Conservation (phyloP, 2,888 invertebrate genomes). For the Andrena marginata region DNA sequence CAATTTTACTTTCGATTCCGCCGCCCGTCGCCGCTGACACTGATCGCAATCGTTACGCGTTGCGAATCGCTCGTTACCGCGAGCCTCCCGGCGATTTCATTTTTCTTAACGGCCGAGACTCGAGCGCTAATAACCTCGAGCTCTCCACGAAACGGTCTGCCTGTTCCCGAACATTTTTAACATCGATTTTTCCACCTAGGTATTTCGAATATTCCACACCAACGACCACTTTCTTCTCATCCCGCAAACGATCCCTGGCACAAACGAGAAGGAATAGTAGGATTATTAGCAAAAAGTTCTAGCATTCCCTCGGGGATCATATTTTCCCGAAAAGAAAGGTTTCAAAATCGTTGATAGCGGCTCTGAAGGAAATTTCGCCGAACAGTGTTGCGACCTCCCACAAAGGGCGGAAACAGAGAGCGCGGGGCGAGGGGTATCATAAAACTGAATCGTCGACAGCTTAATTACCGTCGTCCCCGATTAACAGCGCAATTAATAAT, state of each 20-base stretch:
- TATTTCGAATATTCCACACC: neutral
- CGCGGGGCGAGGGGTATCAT: slow-evolving; percentile 42
- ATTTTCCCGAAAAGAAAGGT: no score
- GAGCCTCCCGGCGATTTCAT: neutral
- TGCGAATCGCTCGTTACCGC: slow-evolving; percentile 16
- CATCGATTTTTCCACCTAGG: slow-evolving; percentile 1
- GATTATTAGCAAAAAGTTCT: no score
- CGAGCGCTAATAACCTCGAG: neutral
- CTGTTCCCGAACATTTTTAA: neutral
- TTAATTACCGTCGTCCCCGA: slow-evolving; percentile 65
- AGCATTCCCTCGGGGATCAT: neutral
- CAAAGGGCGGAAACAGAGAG: slow-evolving; percentile 34
- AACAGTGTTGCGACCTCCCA: neutral
- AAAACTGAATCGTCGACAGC: slow-evolving; percentile 63
- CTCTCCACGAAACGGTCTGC: slow-evolving; percentile 5
- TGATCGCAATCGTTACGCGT: slow-evolving; percentile 1
- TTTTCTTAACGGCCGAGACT: slow-evolving; percentile 7
- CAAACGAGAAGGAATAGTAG: no score
- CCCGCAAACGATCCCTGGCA: no score
- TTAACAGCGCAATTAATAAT: slow-evolving; percentile 64
- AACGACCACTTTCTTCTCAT: neutral
- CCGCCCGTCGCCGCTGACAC: neutral
- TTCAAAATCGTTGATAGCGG: neutral
- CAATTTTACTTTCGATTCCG: slow-evolving; percentile 27
- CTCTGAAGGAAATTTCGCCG: neutral